phyloP scores from a whole-genome alignment of 2,888 invertebrate species.

The Drosophila helvetica region DNA sequence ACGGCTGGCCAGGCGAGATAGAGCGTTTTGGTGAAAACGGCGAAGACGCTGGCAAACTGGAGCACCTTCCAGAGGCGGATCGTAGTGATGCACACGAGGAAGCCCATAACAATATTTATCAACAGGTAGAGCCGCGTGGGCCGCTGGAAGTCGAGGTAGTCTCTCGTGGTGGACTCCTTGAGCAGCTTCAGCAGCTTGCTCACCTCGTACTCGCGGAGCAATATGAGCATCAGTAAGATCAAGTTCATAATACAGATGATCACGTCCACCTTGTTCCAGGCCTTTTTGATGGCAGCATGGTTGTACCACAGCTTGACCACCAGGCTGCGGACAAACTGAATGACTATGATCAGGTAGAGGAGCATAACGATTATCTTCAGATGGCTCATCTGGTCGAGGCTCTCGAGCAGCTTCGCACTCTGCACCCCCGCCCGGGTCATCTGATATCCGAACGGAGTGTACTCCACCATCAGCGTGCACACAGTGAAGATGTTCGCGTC shows the following conservation, averaged over 20 bases:
- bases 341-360: slow-evolving; percentile 65
- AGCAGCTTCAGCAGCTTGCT: slow-evolving; percentile 55
- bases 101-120: slow-evolving; percentile 59
- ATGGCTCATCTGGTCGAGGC: slow-evolving; percentile 57
- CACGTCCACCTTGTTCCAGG: slow-evolving; percentile 79
- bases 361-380: slow-evolving; percentile 50
- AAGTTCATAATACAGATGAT: slow-evolving; percentile 69
- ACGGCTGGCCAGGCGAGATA: slow-evolving; percentile 59
- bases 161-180: slow-evolving; percentile 63
- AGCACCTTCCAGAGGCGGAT: slow-evolving; percentile 82
- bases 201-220: slow-evolving; percentile 59
- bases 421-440: slow-evolving; percentile 58
- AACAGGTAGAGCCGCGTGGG: slow-evolving; percentile 62
- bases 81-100: slow-evolving; percentile 77
- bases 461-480: slow-evolving; percentile 74
- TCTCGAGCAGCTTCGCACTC: slow-evolving; percentile 66
- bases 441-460: slow-evolving; percentile 71
- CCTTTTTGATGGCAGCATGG: slow-evolving; percentile 34
- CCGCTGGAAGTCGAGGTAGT: slow-evolving; percentile 76
- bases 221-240: slow-evolving; percentile 35
- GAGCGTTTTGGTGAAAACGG: slow-evolving; percentile 74
- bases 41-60: slow-evolving; percentile 78
- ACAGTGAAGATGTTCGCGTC: slow-evolving; percentile 80
- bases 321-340: slow-evolving; percentile 64
- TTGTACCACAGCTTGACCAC: slow-evolving; percentile 61